A percentile compares a stretch with the other conserved stretches of the same genome.
These are phyloP conservation scores for Entomobrya multifasciata DNA, from an alignment of 2,888 invertebrate genomes.

Conservation along the genomic window DNA sequence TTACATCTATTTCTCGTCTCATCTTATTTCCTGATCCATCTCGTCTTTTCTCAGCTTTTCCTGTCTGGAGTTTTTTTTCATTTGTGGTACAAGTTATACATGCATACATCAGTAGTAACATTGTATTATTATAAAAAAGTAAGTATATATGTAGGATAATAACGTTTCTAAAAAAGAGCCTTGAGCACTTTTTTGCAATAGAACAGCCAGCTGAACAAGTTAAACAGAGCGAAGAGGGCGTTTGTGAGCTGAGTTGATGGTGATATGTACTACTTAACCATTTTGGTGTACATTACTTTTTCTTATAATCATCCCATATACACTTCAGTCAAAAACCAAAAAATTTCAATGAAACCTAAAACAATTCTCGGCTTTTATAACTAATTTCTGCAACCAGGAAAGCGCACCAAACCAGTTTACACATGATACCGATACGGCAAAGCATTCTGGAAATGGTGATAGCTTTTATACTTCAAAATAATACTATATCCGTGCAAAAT, in stretches of 20 bases:
- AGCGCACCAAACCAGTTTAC: too few relatives aligned
- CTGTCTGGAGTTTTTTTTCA: constrained; percentile 32
- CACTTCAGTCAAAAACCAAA: not conserved
- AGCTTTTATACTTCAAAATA: too few relatives aligned
- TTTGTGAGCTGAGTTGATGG: constrained; percentile 17
- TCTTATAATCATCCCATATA: constrained; percentile 21
- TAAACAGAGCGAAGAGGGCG: constrained; percentile 3
- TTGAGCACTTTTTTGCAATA: constrained; percentile 48
- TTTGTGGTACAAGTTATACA: constrained; percentile 31
- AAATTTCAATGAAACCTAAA: too few relatives aligned
- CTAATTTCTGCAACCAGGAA: too few relatives aligned
- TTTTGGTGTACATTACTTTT: constrained; percentile 35
- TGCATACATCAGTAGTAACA: not conserved
- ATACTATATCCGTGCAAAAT: too few relatives aligned
- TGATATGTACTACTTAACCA: constrained; percentile 48
- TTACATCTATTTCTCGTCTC: constrained; percentile 55
- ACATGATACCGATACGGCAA: too few relatives aligned
- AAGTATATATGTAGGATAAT: constrained; percentile 49
- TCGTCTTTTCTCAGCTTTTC: constrained; percentile 53
- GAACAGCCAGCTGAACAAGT: not conserved
- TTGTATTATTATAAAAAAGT: not conserved
- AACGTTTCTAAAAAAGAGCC: constrained; percentile 58
- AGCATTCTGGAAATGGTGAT: too few relatives aligned
- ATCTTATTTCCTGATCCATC: constrained; percentile 68
- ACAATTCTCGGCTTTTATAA: not conserved